Evolutionary conservation across 2,888 invertebrate species (phyloP), one percentile per base, ranked within the genome.

Genomic region (Proisotoma minuta): DNA sequence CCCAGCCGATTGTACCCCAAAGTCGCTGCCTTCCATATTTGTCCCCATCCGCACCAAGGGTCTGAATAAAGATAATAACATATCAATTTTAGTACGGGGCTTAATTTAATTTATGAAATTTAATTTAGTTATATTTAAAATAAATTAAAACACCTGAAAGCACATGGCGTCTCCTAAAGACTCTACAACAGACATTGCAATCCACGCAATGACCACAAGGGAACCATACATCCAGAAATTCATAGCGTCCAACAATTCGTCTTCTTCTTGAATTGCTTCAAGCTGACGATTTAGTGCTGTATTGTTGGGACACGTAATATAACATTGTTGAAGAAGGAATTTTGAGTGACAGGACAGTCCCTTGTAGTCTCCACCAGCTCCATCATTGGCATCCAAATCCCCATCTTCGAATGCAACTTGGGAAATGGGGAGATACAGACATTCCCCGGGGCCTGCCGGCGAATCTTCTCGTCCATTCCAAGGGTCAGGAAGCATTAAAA

Each of bases 1-100:
- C 93, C 85, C 89, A 91, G 0, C 92, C 94, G 1, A 94, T 81
- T 0, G 93, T 88, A 0, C 95, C 93, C 85, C 88, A 95, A 64
- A 92, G 80, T 48, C 92, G 82, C 77, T 95, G 94, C 71, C 86
- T 84, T 0, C 95, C 95, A 77, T 91, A 95, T 26, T 84, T 81
- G 51, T 86, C 83, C n/a, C 85, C 84, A 57, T 84, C 82, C 3
- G 86, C 84, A 50, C 87, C 88, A 88, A 76, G 5, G 8, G 8
- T 15, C 34, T 15, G 15, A 34, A 10, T 10, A 34, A 8, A 34
- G 15, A 34, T 34, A 15, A 34, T 8, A 8, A 34, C 34, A 34
- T 10, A 10, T 34, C 8, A 34, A 34, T 34, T 10, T 15, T 10
- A 34, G 34, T 34, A 34, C 15, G 8, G n/a, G n/a, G n/a, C n/a